phyloP scores from a whole-genome alignment of 1,140 invertebrate species.

The Lysiphlebus fabarum region DNA sequence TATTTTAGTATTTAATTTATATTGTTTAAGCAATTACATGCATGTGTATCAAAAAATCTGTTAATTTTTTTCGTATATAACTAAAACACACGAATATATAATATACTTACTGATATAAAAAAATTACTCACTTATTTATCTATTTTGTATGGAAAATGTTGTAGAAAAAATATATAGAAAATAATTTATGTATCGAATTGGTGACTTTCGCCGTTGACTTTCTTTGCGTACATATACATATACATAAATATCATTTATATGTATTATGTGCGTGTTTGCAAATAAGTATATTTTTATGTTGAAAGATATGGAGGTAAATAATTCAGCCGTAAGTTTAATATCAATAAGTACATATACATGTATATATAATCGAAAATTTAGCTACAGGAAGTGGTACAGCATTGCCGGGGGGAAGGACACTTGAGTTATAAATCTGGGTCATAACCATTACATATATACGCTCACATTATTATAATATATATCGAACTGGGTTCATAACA shows the following conservation, averaged over 20 bases:
- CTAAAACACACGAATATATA: too few species aligned
- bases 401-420: conserved; percentile 49
- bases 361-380: background rate
- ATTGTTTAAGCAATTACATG: too few species aligned
- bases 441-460: conserved; percentile 21
- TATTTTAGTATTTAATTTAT: too few species aligned
- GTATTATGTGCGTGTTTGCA: background rate
- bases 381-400: conserved; percentile 37
- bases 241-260: conserved; percentile 12
- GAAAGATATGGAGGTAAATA: background rate
- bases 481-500: conserved; percentile 16
- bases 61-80: too few species aligned
- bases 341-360: background rate
- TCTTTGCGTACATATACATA: too few species aligned
- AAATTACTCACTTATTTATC: too few species aligned
- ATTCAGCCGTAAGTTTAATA: background rate
- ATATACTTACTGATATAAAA: too few species aligned
- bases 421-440: conserved; percentile 38
- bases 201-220: conserved; percentile 14
- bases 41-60: too few species aligned
- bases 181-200: too few species aligned
- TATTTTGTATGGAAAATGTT: too few species aligned
- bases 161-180: too few species aligned
- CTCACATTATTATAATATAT: conserved; percentile 4
- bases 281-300: conserved; percentile 4